Evolutionary conservation across 1,140 invertebrate species (phyloP).

Genomic region (Drosophila suzukii): DNA sequence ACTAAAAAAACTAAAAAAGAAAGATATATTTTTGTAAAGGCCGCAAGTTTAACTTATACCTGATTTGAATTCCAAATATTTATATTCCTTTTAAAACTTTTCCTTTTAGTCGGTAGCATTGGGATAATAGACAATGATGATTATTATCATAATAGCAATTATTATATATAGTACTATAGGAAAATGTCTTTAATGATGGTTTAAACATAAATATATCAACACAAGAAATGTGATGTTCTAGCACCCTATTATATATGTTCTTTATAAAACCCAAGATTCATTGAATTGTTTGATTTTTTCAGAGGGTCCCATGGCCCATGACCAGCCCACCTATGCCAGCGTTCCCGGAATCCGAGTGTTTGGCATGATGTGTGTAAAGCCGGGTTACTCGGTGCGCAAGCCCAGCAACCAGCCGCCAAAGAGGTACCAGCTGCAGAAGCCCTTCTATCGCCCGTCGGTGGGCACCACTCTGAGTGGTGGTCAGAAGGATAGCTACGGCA

Average conservation of each 20-base stretch:
- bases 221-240: too few species aligned
- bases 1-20: too few species aligned
- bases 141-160: too few species aligned
- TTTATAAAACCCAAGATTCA: background rate
- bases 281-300: conserved; percentile 6
- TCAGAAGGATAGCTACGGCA: conserved; percentile 74
- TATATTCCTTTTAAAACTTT: too few species aligned
- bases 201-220: too few species aligned
- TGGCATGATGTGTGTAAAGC: conserved; percentile 95
- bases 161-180: too few species aligned
- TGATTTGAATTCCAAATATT: too few species aligned
- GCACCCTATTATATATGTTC: background rate
- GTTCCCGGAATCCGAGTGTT: conserved; percentile 96
- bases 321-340: conserved; percentile 96
- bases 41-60: too few species aligned
- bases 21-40: too few species aligned
- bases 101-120: too few species aligned
- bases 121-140: too few species aligned
- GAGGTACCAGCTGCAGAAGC: conserved; percentile 80
- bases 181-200: too few species aligned
- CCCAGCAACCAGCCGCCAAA: conserved; percentile 82
- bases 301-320: conserved; percentile 97
- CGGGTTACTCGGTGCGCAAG: conserved; percentile 77
- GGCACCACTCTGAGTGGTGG: conserved; percentile 19
- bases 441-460: conserved; percentile 70